phyloP scores from a whole-genome alignment of 2,888 invertebrate species.

The Cantharis rufa region DNA sequence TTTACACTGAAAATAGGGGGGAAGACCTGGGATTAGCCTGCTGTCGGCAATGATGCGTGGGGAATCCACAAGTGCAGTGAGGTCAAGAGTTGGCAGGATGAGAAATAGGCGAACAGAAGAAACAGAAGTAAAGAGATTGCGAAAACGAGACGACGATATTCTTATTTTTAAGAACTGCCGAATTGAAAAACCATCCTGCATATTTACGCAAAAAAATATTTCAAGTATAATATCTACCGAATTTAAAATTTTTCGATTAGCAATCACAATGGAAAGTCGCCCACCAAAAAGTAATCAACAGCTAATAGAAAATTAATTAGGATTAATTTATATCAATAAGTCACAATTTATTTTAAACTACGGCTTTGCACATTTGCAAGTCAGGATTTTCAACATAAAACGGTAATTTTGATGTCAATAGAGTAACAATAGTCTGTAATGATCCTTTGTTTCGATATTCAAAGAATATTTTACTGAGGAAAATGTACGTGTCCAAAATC shows the following conservation, averaged over 20 bases:
- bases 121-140: conserved; percentile 15
- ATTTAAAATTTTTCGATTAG: neutral
- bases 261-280: neutral
- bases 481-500: conserved; percentile 26
- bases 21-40: conserved; percentile 29
- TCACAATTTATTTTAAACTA: neutral
- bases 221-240: neutral
- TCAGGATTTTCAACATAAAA: conserved; percentile 20
- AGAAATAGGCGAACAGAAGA: conserved; percentile 4
- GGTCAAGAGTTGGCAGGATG: conserved; percentile 12
- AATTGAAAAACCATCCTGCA: neutral
- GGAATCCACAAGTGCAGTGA: conserved; percentile 43
- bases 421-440: conserved; percentile 25
- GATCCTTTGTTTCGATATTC: conserved; percentile 27
- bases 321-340: neutral
- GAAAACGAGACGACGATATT: neutral
- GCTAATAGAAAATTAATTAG: neutral
- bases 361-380: conserved; percentile 16
- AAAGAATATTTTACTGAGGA: conserved; percentile 22
- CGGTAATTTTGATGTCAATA: conserved; percentile 20
- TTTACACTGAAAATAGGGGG: conserved; percentile 23
- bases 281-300: neutral
- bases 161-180: neutral
- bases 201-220: neutral
- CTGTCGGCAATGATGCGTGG: conserved; percentile 39